Base-by-base conservation (phyloP, 2,113 vertebrate genomes). In the Bujurquina vittata region DNA sequence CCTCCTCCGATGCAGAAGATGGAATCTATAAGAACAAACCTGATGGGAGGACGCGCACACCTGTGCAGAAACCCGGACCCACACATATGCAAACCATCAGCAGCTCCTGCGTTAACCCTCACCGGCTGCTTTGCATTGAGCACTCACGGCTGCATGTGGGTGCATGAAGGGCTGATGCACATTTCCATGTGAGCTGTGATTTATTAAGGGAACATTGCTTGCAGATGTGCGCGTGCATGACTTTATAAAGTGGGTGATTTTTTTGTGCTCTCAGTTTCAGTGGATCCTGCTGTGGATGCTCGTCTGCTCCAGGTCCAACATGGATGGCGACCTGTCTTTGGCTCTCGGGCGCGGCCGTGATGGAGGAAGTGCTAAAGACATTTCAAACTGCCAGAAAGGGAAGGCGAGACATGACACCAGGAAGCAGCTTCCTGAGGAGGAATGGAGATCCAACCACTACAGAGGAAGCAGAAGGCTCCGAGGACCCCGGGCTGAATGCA, bases 401-500 rank as follows among this genome's bases (percentile, higher is more conserved):
- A 93, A 90, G 77, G 84, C 62, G 46, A 83, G 86, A 69, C 74
- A 20, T 56, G 62, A 80, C 69, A 10, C 43, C 83, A 86, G 88
- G 84, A 89, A 90, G 58, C 72, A 9, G 59, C 86, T 91, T 94
- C 89, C 92, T 85, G 89, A 90, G 22, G 75, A 4, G 15, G 75
- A 59, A 18, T 5, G 60, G 2, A 22, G 75, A 72, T 83, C 83
- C 75, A 46, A 79, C 86, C 86, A 72, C 73, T 22, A 37, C 73
- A 62, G 37, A 80, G 80, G 67, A 80, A 78, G 62, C 60, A 22
- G 26, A 63, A 37, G 2, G 37, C 35, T 78, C 67, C 10, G 23
- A 87, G 79, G 49, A 33, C 74, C 46, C 10, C 18, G 76, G 26
- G 75, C 77, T 14, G 80, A 54, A 55, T 69, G 84, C 87, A 81